A percentile compares a stretch with the other conserved stretches of the same genome.
Evolutionary conservation across 2,113 vertebrate species (phyloP).

Genomic region (Carettochelys insculpta): DNA sequence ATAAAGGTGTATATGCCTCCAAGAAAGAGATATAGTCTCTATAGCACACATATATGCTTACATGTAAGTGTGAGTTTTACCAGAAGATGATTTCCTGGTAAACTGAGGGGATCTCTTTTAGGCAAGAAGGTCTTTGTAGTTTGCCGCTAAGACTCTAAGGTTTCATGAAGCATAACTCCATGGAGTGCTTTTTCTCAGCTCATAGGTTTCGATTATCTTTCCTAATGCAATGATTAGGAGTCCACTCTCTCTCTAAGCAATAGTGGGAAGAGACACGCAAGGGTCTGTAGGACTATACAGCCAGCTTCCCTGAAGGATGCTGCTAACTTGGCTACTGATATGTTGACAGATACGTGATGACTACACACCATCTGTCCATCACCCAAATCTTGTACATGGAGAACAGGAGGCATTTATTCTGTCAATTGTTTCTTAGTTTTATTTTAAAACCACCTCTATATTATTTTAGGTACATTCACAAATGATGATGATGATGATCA

Average conservation of each 20-base stretch:
- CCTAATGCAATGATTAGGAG: background rate
- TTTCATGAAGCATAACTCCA: background rate
- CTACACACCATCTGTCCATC: background rate
- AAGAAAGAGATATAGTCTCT: background rate
- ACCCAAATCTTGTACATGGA: background rate
- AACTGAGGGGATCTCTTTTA: background rate
- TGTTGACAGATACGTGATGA: background rate
- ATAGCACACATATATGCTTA: background rate
- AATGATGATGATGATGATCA: too few relatives aligned
- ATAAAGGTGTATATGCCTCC: background rate
- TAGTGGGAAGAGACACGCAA: background rate
- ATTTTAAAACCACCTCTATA: background rate
- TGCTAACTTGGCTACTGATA: background rate
- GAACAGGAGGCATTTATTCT: background rate
- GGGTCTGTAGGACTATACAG: background rate
- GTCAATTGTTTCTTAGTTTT: background rate
- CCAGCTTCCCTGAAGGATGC: background rate
- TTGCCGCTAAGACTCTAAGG: background rate
- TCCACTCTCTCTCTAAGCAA: background rate
- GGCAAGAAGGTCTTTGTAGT: background rate
- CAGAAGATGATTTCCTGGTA: background rate
- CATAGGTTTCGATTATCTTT: background rate
- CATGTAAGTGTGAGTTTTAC: background rate
- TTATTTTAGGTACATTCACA: background rate
- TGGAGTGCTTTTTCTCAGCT: background rate